Conservation (phyloP, 1,140 invertebrate genomes). For the Colletes gigas region DNA sequence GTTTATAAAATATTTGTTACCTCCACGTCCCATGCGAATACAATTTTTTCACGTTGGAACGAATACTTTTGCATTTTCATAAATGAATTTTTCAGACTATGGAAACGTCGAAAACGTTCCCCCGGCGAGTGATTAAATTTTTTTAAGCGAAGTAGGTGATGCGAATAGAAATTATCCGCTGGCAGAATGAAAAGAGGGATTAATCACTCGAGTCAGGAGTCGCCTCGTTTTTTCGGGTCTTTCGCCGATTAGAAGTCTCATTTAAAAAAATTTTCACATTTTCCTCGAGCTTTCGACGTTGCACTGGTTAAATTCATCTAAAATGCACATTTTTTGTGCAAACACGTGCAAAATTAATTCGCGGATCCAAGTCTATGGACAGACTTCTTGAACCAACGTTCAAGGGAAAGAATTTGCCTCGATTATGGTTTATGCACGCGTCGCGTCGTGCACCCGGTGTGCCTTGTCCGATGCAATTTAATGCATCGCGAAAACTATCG, state of each 20-base stretch:
- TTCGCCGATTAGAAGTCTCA: neutral
- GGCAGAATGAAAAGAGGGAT: neutral
- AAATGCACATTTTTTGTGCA: too few species aligned
- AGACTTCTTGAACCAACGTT: too few species aligned
- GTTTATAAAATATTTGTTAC: too few species aligned
- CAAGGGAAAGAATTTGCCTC: too few species aligned
- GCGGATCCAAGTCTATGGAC: too few species aligned
- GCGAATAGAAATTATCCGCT: conserved; percentile 20
- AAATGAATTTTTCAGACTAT: neutral
- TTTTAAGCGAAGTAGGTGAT: neutral
- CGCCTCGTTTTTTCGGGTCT: neutral
- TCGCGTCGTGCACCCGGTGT: neutral
- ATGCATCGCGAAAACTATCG: neutral
- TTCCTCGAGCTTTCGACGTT: neutral
- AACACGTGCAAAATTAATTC: too few species aligned
- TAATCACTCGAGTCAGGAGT: neutral
- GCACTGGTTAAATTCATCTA: neutral
- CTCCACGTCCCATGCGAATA: too few species aligned
- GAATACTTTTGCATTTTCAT: neutral
- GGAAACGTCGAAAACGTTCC: neutral
- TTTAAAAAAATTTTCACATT: neutral
- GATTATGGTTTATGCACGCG: too few species aligned
- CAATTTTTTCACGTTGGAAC: too few species aligned
- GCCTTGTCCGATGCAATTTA: neutral
- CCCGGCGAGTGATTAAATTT: neutral